These are phyloP conservation scores for Mormyrus lacerda DNA, from an alignment of 2,113 vertebrate genomes.

Conservation along the genomic window DNA sequence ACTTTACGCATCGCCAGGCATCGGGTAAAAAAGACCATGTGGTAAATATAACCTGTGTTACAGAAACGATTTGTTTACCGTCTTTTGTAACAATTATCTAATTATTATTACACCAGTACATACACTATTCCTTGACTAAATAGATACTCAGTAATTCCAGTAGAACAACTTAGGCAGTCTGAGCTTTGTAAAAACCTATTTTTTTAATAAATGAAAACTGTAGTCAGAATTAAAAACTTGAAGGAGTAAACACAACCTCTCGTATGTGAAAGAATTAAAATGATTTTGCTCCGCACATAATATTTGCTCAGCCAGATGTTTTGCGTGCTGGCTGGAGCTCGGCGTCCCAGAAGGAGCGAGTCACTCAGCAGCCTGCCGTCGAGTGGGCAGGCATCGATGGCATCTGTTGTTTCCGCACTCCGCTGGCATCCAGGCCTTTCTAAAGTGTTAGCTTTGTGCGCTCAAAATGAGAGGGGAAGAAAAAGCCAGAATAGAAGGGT, in stretches of 20 bases:
- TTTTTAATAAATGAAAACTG: neutral
- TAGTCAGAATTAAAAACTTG: neutral
- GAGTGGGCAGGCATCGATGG: neutral
- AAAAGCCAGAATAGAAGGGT: neutral
- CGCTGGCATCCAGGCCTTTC: neutral
- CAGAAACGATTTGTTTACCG: neutral
- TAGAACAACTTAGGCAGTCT: neutral
- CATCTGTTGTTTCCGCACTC: neutral
- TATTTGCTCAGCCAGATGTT: neutral
- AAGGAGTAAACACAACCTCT: neutral
- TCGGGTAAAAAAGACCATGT: neutral
- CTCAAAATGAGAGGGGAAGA: neutral
- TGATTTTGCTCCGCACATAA: neutral
- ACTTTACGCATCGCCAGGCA: neutral
- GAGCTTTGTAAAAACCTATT: neutral
- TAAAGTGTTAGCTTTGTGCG: neutral
- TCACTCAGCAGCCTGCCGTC: neutral
- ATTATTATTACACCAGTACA: neutral
- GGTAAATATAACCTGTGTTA: neutral
- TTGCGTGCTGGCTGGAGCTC: neutral
- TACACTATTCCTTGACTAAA: neutral
- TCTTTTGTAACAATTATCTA: neutral
- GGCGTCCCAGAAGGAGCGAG: neutral
- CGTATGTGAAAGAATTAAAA: neutral
- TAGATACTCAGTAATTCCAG: neutral